A percentile compares a stretch with the other conserved stretches of the same genome.
phyloP scores from a whole-genome alignment of 2,113 vertebrate species.

The Nyctibius bracteatus region DNA sequence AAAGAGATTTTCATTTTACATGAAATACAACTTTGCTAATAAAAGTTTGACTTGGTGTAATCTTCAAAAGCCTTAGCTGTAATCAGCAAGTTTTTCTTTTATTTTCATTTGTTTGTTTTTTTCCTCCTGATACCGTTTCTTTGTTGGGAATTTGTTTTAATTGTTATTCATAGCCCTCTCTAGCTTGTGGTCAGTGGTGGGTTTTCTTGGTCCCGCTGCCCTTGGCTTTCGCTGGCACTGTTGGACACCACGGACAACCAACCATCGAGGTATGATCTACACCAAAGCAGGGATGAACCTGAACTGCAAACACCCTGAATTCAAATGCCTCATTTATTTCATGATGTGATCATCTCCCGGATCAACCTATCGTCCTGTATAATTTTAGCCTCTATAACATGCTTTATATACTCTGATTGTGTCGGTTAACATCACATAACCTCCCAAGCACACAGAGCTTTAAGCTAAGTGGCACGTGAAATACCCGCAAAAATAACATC shows the following conservation, averaged over 20 bases:
- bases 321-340: not conserved
- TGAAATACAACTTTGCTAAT: constrained; percentile 77
- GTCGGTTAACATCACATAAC: not conserved
- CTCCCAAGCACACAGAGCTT: not conserved
- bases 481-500: not conserved
- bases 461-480: not conserved
- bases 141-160: not conserved
- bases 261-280: not conserved
- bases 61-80: constrained; percentile 37
- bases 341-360: not conserved
- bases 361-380: fast-evolving
- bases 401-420: not conserved
- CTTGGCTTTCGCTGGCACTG: not conserved
- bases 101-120: not conserved
- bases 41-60: constrained; percentile 75
- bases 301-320: not conserved
- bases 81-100: not conserved
- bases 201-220: not conserved
- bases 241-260: fast-evolving
- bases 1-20: constrained; percentile 72
- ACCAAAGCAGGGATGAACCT: not conserved
- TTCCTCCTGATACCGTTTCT: fast-evolving
- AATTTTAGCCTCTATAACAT: not conserved
- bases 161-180: not conserved
- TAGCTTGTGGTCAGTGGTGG: not conserved